Evolutionary conservation across 2,797 vertebrate species (phyloP), one percentile per base, ranked within the genome.

Genomic region (Parauchenoglanis ngamensis): DNA sequence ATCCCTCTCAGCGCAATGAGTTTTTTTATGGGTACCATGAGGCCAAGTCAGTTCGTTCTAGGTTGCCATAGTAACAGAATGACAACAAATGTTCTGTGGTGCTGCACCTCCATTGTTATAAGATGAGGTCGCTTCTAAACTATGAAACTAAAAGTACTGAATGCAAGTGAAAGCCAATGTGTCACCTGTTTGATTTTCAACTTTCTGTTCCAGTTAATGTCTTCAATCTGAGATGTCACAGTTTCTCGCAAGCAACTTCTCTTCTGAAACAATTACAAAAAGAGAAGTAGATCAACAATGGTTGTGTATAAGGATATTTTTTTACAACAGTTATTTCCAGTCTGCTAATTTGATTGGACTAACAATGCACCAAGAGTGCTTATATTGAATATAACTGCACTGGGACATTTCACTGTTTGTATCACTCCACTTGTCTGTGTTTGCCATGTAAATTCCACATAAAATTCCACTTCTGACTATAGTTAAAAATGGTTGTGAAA

Each of bases 141-240:
- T 56, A 31, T 17, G 19, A 84, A 23, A 84, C 4, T 84, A 1
- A 61, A 28, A 17, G 12, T 23, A 73, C 12, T 73, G n/a, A 19
- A 67, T 63, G 59, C 10, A 61, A 65, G 13, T 44, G 3, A 28
- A 15, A 44, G 46, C 19, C 31, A 68, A 31, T 86, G 35, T 63
- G 79, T 90, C 63, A 94, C 93, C 57, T 94, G 94, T 88, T 96
- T 96, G 91, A 90, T 94, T 88, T 95, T 95, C 87, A 95, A 91
- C 89, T 95, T 96, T 90, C 94, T 93, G 91, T 94, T 95, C 90
- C 96, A 95, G 89, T 92, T 94, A 83, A 95, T 91, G 88, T 95
- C 96, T 89, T 96, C 92, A 0, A 92, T 95, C 85, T 94, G 94
- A n/a, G 95, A 95, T 59, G 95, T 91, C 21, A 95, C 89, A 31